These are phyloP conservation scores for Andrena praecox DNA, from an alignment of 2,888 invertebrate species.

Conservation along the genomic window DNA sequence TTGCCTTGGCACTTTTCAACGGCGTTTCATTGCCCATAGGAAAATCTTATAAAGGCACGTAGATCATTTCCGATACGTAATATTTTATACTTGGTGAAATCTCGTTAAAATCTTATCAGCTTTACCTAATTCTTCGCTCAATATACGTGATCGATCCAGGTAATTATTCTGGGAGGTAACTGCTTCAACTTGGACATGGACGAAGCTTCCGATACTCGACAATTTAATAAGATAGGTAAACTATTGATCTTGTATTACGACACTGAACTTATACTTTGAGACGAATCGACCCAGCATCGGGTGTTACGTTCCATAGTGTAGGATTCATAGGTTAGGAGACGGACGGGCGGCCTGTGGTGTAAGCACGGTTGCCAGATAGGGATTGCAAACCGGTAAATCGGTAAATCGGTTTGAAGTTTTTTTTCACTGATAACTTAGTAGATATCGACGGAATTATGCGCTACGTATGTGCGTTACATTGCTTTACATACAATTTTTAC, in stretches of 20 bases:
- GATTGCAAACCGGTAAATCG: too few relatives aligned
- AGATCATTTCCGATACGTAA: slow-evolving; percentile 25
- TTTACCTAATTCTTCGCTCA: slow-evolving; percentile 43
- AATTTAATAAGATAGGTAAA: background rate
- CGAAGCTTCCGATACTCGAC: slow-evolving; percentile 6
- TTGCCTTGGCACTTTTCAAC: slow-evolving; percentile 17
- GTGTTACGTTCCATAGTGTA: too few relatives aligned
- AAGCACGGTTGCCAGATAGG: too few relatives aligned
- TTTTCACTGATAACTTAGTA: too few relatives aligned
- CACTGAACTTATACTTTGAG: background rate
- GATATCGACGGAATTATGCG: too few relatives aligned
- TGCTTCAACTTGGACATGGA: background rate
- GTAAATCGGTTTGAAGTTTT: too few relatives aligned
- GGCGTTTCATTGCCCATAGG: slow-evolving; percentile 18
- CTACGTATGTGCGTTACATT: too few relatives aligned
- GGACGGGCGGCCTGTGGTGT: too few relatives aligned
- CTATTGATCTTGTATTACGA: background rate
- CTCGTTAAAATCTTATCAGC: slow-evolving; percentile 55
- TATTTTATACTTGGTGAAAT: slow-evolving; percentile 38
- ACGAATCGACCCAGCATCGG: background rate
- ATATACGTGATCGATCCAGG: slow-evolving; percentile 42
- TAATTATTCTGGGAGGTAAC: slow-evolving; percentile 23
- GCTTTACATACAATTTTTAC: too few relatives aligned
- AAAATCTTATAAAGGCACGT: slow-evolving; percentile 7
- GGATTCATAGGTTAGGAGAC: too few relatives aligned